A percentile compares a stretch with the other conserved stretches of the same genome.
These are phyloP conservation scores for Corythornis vintsioides DNA, from an alignment of 2,113 vertebrate genomes.

Conservation along the genomic window DNA sequence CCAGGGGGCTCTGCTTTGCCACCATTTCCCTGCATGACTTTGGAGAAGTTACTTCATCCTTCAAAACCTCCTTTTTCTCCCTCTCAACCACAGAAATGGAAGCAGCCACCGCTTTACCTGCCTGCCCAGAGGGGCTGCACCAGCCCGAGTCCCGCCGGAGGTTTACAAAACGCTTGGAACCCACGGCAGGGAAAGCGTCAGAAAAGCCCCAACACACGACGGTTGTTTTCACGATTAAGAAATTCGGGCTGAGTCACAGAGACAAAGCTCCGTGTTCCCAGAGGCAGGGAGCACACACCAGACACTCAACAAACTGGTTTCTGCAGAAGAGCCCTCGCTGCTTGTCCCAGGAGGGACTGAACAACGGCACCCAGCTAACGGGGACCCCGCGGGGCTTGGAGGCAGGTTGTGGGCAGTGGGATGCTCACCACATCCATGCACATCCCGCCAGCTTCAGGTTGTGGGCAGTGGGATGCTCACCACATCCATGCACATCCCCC, in stretches of 20 bases:
- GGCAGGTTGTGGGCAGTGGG: neutral
- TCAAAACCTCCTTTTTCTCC: neutral
- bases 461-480: neutral
- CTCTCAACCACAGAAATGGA: fast-evolving
- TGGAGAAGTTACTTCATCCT: fast-evolving
- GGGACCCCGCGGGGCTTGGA: neutral
- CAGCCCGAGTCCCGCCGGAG: fast-evolving
- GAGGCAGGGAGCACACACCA: neutral
- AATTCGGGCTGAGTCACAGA: conserved; percentile 21
- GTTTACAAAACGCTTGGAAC: neutral
- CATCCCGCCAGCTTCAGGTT: neutral
- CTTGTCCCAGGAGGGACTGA: neutral
- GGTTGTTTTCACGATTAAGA: neutral
- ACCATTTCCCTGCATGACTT: fast-evolving
- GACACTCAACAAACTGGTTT: neutral
- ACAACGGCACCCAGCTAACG: fast-evolving
- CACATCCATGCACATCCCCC: neutral
- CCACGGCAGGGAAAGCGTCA: neutral
- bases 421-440: neutral
- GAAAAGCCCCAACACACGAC: neutral
- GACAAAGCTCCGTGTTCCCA: neutral
- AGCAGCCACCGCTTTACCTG: neutral
- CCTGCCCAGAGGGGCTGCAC: neutral
- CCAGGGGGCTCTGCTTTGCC: fast-evolving
- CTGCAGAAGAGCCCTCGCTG: neutral